phyloP scores from a whole-genome alignment of 2,888 invertebrate genomes.

The Stomorhina lunata region DNA sequence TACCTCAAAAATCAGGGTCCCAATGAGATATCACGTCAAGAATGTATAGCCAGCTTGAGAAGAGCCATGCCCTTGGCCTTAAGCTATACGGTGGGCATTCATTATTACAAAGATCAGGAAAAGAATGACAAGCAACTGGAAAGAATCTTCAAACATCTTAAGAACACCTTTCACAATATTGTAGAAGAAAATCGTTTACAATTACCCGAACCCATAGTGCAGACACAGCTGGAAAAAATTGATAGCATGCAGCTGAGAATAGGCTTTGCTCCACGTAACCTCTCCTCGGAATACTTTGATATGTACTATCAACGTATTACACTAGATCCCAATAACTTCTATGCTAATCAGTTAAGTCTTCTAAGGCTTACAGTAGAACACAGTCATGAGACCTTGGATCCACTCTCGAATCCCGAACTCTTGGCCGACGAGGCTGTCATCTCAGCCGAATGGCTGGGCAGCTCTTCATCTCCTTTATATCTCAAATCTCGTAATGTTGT shows the following conservation, averaged over 20 bases:
- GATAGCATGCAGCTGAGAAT: constrained; percentile 73
- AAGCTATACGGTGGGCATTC: constrained; percentile 73
- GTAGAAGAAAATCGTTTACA: constrained; percentile 73
- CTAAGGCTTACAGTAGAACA: constrained; percentile 71
- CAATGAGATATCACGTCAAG: constrained; percentile 72
- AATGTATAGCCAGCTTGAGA: constrained; percentile 74
- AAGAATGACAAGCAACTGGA: constrained; percentile 69
- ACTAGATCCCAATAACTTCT: constrained; percentile 72
- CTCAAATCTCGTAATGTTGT: constrained; percentile 74
- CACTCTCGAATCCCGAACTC: constrained; percentile 38
- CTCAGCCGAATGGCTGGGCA: constrained; percentile 72
- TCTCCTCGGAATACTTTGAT: constrained; percentile 68
- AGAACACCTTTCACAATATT: constrained; percentile 70
- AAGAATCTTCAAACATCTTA: constrained; percentile 71
- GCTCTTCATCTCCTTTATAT: constrained; percentile 76
- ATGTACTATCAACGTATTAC: constrained; percentile 71
- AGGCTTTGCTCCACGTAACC: constrained; percentile 73
- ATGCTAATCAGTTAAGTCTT: constrained; percentile 74
- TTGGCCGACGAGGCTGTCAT: constrained; percentile 67
- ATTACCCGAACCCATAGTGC: constrained; percentile 70
- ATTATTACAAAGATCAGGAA: constrained; percentile 70
- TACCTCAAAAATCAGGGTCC: constrained; percentile 75
- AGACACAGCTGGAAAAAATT: constrained; percentile 72
- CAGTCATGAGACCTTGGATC: constrained; percentile 68
- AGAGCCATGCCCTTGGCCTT: constrained; percentile 76